These are phyloP conservation scores for Tetheella fluctuosa DNA, from an alignment of 2,888 invertebrate species.

Conservation along the genomic window DNA sequence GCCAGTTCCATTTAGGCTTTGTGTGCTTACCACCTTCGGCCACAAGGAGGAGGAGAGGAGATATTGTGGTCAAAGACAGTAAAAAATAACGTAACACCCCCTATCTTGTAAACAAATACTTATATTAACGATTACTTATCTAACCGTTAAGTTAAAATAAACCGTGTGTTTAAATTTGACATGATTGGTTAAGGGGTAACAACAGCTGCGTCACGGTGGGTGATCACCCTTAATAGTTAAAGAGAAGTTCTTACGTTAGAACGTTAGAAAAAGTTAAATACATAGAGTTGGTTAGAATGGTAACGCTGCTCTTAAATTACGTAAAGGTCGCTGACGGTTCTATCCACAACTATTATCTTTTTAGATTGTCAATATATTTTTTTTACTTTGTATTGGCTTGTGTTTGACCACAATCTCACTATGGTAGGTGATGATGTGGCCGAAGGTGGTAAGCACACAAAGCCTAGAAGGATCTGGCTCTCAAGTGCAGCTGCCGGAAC, in stretches of 20 bases:
- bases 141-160: constrained; percentile 22
- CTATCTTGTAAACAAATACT: not conserved
- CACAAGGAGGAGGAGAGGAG: no score
- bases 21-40: no score
- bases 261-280: constrained; percentile 4
- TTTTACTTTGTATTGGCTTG: no score
- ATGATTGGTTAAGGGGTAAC: constrained; percentile 42
- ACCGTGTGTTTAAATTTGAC: constrained; percentile 46
- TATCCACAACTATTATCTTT: not conserved
- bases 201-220: constrained; percentile 43
- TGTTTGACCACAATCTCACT: no score
- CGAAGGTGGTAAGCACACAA: no score
- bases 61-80: no score
- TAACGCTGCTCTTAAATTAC: not conserved
- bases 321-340: not conserved
- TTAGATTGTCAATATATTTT: no score
- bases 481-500: no score
- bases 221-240: constrained; percentile 27
- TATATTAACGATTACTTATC: not conserved
- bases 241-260: constrained; percentile 6
- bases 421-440: no score
- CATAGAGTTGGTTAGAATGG: not conserved
- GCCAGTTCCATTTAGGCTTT: no score
- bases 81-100: not conserved
- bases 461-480: no score